phyloP scores from a whole-genome alignment of 2,797 vertebrate genomes.

The Huso huso region DNA sequence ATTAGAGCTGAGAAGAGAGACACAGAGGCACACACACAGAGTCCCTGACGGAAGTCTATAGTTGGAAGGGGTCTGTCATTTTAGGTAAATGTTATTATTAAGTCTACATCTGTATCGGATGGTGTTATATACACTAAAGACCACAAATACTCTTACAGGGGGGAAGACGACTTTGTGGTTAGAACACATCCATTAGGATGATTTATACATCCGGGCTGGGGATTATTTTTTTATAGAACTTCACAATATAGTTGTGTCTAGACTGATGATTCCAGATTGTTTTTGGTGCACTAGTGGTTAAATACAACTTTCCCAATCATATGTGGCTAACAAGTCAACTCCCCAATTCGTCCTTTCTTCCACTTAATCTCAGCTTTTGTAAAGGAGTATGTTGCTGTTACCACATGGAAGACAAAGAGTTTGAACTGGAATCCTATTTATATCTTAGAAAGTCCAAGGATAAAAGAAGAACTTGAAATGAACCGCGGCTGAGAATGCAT shows the following conservation, averaged over 20 bases:
- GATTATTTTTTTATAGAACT: conserved; percentile 32
- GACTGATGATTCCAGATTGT: conserved; percentile 38
- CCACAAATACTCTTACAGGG: conserved; percentile 30
- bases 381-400: too few species aligned
- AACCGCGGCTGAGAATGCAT: too few species aligned
- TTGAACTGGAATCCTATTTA: too few species aligned
- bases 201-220: conserved; percentile 45
- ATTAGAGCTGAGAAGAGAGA: conserved; percentile 9
- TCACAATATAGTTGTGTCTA: conserved; percentile 55
- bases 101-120: conserved; percentile 56
- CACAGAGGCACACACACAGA: conserved; percentile 14
- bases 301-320: conserved; percentile 12
- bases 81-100: conserved; percentile 62
- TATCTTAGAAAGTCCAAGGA: too few species aligned
- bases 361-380: not conserved
- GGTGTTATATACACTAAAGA: conserved; percentile 69
- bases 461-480: too few species aligned
- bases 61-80: conserved; percentile 53
- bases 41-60: conserved; percentile 47
- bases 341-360: conserved; percentile 28
- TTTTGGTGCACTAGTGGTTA: conserved; percentile 39
- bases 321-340: conserved; percentile 25
- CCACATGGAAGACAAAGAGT: too few species aligned
- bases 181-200: conserved; percentile 45
- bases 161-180: conserved; percentile 30